phyloP scores from a whole-genome alignment of 2,888 invertebrate species.

The Melinaea menophilus region DNA sequence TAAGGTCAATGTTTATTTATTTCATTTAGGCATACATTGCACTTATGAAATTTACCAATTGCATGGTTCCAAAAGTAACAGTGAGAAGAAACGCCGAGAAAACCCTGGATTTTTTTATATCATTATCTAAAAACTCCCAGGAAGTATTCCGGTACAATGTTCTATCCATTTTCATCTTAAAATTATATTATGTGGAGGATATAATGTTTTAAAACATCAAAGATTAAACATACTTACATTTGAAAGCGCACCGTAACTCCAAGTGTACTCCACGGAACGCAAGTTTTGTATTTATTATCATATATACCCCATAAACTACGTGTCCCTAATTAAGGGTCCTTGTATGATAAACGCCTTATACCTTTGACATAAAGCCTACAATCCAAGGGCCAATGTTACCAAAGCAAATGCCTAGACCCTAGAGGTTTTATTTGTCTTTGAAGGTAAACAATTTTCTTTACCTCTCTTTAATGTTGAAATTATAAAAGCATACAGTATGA shows the following conservation, averaged over 20 bases:
- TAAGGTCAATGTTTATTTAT: too few relatives aligned
- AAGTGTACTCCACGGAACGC: not conserved
- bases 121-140: too few relatives aligned
- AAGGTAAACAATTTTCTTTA: constrained; percentile 26
- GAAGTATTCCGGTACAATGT: too few relatives aligned
- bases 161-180: too few relatives aligned
- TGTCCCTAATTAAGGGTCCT: constrained; percentile 5
- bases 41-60: too few relatives aligned
- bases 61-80: too few relatives aligned
- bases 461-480: constrained; percentile 18
- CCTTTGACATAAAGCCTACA: constrained; percentile 6
- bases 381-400: constrained; percentile 9
- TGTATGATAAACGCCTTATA: not conserved
- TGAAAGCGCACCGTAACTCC: not conserved
- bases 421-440: constrained; percentile 28
- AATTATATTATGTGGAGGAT: too few relatives aligned
- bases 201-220: not conserved
- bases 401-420: constrained; percentile 25
- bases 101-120: too few relatives aligned
- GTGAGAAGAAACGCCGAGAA: too few relatives aligned
- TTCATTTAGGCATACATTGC: too few relatives aligned
- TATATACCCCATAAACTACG: constrained; percentile 2
- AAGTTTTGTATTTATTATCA: constrained; percentile 3
- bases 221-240: not conserved
- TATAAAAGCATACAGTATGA: constrained; percentile 19